A percentile compares a stretch with the other conserved stretches of the same genome.
These are phyloP conservation scores for Meloidogyne hapla DNA, from an alignment of 1,140 invertebrate species.

Conservation along the genomic window DNA sequence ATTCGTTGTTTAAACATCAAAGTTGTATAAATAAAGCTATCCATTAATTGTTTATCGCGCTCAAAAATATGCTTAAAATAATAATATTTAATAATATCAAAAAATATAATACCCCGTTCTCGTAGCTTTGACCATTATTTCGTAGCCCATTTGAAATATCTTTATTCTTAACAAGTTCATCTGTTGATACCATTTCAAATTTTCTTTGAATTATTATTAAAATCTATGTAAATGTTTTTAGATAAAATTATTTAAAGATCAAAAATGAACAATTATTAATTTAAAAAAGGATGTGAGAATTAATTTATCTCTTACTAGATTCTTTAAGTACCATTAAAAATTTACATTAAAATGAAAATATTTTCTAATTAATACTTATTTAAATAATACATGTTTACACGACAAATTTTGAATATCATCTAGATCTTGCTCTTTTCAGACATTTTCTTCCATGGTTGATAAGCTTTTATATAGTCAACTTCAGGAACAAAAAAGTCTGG, in stretches of 20 bases:
- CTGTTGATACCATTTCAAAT: background rate
- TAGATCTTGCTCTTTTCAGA: background rate
- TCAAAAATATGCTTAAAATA: slow-evolving; percentile 3
- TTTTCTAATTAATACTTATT: no score
- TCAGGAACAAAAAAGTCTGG: slow-evolving; percentile 86
- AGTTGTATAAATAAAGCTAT: background rate
- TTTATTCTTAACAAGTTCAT: background rate
- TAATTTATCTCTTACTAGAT: no score
- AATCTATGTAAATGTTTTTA: background rate
- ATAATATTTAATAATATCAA: background rate
- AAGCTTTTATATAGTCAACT: slow-evolving; percentile 29
- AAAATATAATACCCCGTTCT: background rate
- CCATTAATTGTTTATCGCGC: background rate
- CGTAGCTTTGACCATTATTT: background rate
- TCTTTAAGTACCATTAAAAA: no score
- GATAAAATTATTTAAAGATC: no score
- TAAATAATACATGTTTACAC: no score
- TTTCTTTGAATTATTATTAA: background rate
- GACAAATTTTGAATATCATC: background rate
- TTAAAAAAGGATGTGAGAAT: no score
- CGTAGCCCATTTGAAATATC: no score
- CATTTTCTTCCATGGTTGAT: background rate
- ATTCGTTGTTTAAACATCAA: background rate
- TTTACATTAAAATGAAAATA: no score
- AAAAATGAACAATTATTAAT: no score